Percentiles rank a stretch among this genome's conserved stretches.
phyloP scores from a whole-genome alignment of 1,140 invertebrate species.

The Riptortus pedestris region DNA sequence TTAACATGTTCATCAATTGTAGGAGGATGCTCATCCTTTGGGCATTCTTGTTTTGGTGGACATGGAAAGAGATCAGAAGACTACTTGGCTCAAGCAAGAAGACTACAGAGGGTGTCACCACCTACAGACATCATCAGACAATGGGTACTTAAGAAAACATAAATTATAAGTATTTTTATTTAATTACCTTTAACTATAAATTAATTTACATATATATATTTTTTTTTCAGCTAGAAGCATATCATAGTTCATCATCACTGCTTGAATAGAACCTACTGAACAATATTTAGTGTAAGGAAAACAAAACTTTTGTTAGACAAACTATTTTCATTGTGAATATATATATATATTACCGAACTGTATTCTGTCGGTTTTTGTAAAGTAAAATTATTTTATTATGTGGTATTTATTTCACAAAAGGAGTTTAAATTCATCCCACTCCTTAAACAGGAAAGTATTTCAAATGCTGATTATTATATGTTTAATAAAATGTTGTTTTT shows the following conservation, averaged over 20 bases:
- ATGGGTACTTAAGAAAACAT: slow-evolving; percentile 13
- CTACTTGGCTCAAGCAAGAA: background rate
- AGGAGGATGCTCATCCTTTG: slow-evolving; percentile 52
- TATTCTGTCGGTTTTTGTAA: slow-evolving; percentile 12
- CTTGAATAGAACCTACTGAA: slow-evolving; percentile 10
- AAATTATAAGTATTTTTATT: background rate
- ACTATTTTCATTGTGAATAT: slow-evolving; percentile 10
- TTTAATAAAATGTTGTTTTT: too few species aligned
- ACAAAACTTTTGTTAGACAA: slow-evolving; percentile 4
- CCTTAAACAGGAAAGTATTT: too few species aligned
- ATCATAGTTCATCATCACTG: slow-evolving; percentile 20
- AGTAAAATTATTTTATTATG: slow-evolving; percentile 16
- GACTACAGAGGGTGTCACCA: slow-evolving; percentile 3
- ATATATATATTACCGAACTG: slow-evolving; percentile 1
- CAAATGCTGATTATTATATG: too few species aligned
- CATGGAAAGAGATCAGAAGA: slow-evolving; percentile 49
- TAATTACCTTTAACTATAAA: background rate
- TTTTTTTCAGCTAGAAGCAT: slow-evolving; percentile 16
- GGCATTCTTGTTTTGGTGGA: slow-evolving; percentile 54
- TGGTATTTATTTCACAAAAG: slow-evolving; percentile 15
- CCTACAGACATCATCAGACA: slow-evolving; percentile 20
- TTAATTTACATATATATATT: background rate
- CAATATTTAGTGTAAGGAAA: background rate
- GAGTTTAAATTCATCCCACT: background rate
- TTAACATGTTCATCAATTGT: too few species aligned